Base-by-base conservation (phyloP, 2,888 invertebrate species). In the Apeira syringaria region DNA sequence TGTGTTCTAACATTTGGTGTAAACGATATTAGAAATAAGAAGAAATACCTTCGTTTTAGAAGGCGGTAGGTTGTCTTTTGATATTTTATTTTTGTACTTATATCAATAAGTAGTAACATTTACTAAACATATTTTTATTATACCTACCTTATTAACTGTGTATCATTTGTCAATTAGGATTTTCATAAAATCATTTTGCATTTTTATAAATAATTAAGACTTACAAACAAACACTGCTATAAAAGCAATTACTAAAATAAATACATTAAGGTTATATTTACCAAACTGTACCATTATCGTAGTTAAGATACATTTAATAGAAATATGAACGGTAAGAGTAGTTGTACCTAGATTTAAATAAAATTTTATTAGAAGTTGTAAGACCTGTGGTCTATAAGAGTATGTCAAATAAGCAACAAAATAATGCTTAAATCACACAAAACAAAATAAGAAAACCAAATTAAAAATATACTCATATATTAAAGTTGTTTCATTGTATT, bases 311-410 rank as follows among this genome's bases (percentile, higher is more conserved):
- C 1, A 3, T 25, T 9, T 25, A 10, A 5, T 26, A 3, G 4
- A 15, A 4, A 15, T 15, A 15, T 4, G n/a, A 15, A 15, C 4
- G 15, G 15, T 15, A 10, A n/a, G n/a, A n/a, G n/a, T 26, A 26
- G 25, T 11, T 20, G n/a, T n/a, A n/a, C n/a, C n/a, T n/a, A n/a
- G n/a, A n/a, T 18, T 18, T 6, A 27, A n/a, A 26, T 31, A 30
- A 39, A 24, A 22, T 9, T 15, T 15, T 3, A 15, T 5, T 43
- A 51, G 26, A 37, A 9, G 28, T 39, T 38, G 87, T 86, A 87
- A 83, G 88, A 85, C 86, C 86, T 70, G 38, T 88, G 87, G 86
- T 87, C 87, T 85, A 61, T 83, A 84, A 83, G 79, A 29, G 33
- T 39, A 41, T 65, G 69, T 70, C 62, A 64, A 53, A 65, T 73